Conservation (phyloP, 1,140 invertebrate genomes). For the Apis florea region DNA sequence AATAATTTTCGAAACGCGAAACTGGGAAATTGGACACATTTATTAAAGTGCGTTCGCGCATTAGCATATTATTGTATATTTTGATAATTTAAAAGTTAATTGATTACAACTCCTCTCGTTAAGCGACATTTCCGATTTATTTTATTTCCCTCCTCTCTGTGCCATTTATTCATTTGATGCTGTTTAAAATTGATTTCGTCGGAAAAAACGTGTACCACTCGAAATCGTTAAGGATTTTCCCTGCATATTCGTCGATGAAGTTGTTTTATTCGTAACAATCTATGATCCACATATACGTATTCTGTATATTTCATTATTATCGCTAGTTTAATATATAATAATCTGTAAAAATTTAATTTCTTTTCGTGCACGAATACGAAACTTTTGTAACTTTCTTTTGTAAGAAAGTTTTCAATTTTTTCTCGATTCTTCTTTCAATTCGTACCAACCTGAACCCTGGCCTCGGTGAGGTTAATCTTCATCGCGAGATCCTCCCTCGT, state of each 20-base stretch:
- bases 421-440: neutral
- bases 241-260: no score
- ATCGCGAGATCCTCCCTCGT: slow-evolving; percentile 98
- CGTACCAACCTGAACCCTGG: slow-evolving; percentile 93
- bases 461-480: slow-evolving; percentile 98
- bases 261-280: no score
- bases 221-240: neutral
- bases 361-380: no score
- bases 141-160: neutral
- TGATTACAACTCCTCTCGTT: neutral
- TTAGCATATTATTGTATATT: slow-evolving; percentile 12
- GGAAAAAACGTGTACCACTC: neutral
- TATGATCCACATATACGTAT: no score
- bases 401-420: no score
- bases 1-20: neutral
- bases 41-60: neutral
- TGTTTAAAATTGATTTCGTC: neutral
- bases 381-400: no score
- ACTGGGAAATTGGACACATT: neutral
- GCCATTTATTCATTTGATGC: neutral
- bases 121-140: neutral
- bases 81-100: neutral
- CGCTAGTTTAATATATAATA: no score
- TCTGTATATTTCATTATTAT: no score
- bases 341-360: no score